phyloP scores from a whole-genome alignment of 1,140 invertebrate genomes.

The Drosophila novamexicana region DNA sequence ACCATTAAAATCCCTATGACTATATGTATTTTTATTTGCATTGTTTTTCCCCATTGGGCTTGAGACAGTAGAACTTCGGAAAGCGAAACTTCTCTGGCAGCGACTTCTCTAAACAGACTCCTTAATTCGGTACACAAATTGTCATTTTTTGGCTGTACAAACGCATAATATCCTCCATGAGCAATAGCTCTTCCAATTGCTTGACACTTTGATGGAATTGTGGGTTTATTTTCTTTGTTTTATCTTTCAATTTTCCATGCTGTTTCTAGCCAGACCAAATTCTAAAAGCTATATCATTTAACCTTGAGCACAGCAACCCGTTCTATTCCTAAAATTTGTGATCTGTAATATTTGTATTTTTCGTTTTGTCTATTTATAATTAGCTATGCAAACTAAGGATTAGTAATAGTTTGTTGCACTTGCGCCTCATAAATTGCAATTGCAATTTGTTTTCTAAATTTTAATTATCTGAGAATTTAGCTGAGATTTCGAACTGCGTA shows the following conservation, averaged over 20 bases:
- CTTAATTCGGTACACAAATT: too few relatives aligned
- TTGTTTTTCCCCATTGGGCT: too few relatives aligned
- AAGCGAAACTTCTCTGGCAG: too few relatives aligned
- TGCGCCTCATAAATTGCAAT: constrained; percentile 22
- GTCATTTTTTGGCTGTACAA: too few relatives aligned
- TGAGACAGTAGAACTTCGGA: too few relatives aligned
- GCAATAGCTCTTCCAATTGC: too few relatives aligned
- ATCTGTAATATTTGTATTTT: not conserved
- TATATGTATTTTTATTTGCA: too few relatives aligned
- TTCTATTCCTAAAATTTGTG: constrained; percentile 1
- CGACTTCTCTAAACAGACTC: too few relatives aligned
- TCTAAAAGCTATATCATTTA: not conserved
- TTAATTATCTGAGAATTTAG: not conserved
- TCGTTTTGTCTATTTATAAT: not conserved
- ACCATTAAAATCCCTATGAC: too few relatives aligned
- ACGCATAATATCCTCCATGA: too few relatives aligned
- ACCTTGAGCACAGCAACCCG: not conserved
- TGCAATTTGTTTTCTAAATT: constrained; percentile 3
- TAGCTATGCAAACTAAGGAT: constrained; percentile 8
- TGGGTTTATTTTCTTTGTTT: not conserved
- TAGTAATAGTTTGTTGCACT: constrained; percentile 13
- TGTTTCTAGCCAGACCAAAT: not conserved
- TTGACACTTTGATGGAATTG: not conserved
- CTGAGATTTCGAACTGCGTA: constrained; percentile 30
- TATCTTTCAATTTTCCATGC: not conserved